Evolutionary conservation across 2,113 vertebrate species (phyloP), one percentile per base, ranked within the genome.

Genomic region (Corythaeola cristata): DNA sequence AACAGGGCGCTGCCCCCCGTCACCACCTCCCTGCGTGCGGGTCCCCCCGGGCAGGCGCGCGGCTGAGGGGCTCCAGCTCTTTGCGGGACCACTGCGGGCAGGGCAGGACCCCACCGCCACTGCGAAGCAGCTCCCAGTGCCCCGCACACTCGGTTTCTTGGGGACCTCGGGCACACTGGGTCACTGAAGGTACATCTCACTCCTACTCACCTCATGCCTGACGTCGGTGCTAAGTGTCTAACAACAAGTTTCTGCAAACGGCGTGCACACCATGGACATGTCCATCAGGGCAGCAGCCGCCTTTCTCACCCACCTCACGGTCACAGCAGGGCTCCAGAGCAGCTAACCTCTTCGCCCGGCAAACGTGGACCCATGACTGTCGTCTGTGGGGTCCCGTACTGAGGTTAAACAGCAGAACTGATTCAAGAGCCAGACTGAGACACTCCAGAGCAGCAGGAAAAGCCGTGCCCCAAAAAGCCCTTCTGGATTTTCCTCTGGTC

Each of bases 31-130:
- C 74, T 1, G 1, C 1, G 0, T 50, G 39, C 44, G n/a, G 59
- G 30, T 64, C 15, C 37, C 49, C 44, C 0, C 0, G 7, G 59
- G 69, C 17, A 39, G 35, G 6, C 0, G 0, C 58, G 23, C 2
- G 2, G 83, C 53, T 32, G 15, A 3, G 8, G 60, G 55, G 58
- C 39, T 39, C 39, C 16, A 74, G 79, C 21, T 45, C 14, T 10
- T 33, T 2, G 3, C 0, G 2, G 50, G 27, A 24, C 3, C 19
- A 30, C 63, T 59, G 53, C 0, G 0, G 59, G 30, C 32, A 73
- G 58, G 64, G 15, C 58, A 62, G 59, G 59, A 28, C 50, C 60
- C n/a, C 30, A 26, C 11, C 30, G 41, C 6, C 53, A 5, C 17
- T 1, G 3, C 66, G 26, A 52, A 21, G 32, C 22, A 60, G 11